Evolutionary conservation across 2,113 vertebrate species (phyloP).

Genomic region (Ochotona princeps): DNA sequence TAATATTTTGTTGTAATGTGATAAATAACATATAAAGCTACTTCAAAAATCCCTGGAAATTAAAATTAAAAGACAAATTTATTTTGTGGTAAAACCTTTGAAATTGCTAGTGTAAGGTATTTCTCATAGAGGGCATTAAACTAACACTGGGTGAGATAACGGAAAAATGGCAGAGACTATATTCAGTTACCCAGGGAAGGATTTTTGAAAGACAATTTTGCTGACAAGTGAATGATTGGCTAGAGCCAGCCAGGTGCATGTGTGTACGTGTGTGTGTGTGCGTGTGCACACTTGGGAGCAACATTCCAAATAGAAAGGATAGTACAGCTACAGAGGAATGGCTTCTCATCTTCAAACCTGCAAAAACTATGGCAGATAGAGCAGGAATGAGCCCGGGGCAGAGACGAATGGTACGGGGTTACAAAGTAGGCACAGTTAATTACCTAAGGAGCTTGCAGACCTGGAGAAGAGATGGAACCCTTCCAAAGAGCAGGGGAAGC

Average conservation of each 20-base stretch:
- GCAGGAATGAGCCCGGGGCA: neutral
- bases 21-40: neutral
- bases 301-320: neutral
- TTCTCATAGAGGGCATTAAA: slow-evolving; percentile 1
- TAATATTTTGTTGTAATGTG: neutral
- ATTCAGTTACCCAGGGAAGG: neutral
- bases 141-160: neutral
- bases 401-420: neutral
- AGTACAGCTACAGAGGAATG: neutral
- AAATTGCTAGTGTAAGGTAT: neutral
- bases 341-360: neutral
- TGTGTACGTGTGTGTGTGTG: neutral
- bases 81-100: too few relatives aligned
- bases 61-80: too few relatives aligned
- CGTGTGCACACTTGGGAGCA: neutral
- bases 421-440: neutral
- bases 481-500: neutral
- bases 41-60: too few relatives aligned
- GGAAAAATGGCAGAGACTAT: neutral
- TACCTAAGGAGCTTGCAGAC: neutral
- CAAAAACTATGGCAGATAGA: neutral
- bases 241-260: neutral
- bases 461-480: neutral
- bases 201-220: slow-evolving; percentile 17
- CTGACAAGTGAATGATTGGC: neutral